Base-by-base conservation (phyloP, 2,113 vertebrate species). In the Amia ocellicauda region DNA sequence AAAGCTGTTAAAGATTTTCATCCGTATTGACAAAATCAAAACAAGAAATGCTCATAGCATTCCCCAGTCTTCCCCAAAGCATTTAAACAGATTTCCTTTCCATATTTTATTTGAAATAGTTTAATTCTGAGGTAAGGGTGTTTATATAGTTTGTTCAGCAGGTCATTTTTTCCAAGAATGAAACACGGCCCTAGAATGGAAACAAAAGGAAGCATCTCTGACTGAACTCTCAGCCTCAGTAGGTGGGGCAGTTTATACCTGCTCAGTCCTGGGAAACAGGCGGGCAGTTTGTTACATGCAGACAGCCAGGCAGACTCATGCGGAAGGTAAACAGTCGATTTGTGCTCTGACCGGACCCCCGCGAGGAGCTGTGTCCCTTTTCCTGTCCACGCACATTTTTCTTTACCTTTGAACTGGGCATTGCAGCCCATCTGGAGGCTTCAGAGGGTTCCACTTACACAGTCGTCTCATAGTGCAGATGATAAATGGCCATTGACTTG, bases 401-500 rank as follows among this genome's bases (percentile, higher is more conserved):
- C 31, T 83, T 78, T 78, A 76, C 77, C 76, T 86, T 81, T 86
- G 79, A 87, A 84, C 83, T 22, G 50, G 43, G 62, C 80, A 69
- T 73, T 62, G 80, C 69, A 67, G 71, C 69, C 67, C 69, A 78
- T 75, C 74, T 80, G 70, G 80, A 80, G 81, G 81, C 75, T 82
- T 71, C 59, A 69, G 70, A 73, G 60, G 62, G 66, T 63, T 83
- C 75, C 64, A 57, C 64, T 74, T 66, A 67, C 74, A 27, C 1
- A 36, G 20, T 45, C 83, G 80, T 70, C 69, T 72, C 64, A 78
- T 82, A 85, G 85, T 71, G 77, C 80, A 82, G 80, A 85, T 95
- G 93, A 94, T 93, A 88, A 91, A 95, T 91, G 88, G 83, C 86
- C 79, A 78, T 86, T 89, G 83, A 87, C 81, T 81, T 89, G 91